phyloP scores from a whole-genome alignment of 2,797 vertebrate species.

The Cyclopterus lumpus region DNA sequence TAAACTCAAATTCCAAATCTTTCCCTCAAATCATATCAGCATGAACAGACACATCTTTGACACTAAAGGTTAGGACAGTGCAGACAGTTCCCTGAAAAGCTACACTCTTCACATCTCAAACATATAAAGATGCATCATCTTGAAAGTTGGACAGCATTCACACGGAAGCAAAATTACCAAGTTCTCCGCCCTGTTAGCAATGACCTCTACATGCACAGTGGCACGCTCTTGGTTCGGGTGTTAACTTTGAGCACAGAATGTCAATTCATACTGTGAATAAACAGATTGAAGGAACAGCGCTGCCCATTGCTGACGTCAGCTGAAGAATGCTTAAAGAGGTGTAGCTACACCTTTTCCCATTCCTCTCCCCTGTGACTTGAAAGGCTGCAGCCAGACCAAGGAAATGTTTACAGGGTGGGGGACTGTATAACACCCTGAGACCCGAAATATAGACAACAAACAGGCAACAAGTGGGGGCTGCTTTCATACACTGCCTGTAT shows the following conservation, averaged over 20 bases:
- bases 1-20: background rate
- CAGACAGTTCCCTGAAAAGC: background rate
- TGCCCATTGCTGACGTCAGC: conserved; percentile 59
- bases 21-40: background rate
- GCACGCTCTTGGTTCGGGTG: conserved; percentile 23
- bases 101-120: background rate
- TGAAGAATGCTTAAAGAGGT: conserved; percentile 55
- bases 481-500: conserved; percentile 28
- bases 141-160: background rate
- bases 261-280: conserved; percentile 74
- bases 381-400: conserved; percentile 54
- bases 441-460: conserved; percentile 58
- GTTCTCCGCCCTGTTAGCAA: background rate
- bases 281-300: conserved; percentile 56
- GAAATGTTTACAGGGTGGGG: conserved; percentile 78
- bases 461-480: conserved; percentile 41
- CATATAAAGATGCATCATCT: background rate
- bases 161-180: background rate
- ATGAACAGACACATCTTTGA: background rate
- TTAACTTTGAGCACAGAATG: conserved; percentile 66
- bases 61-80: background rate
- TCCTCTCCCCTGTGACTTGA: conserved; percentile 63
- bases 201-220: conserved; percentile 27
- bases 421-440: conserved; percentile 53
- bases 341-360: conserved; percentile 64